These are phyloP conservation scores for Vollenhovia emeryi DNA, from an alignment of 1,140 invertebrate genomes.

Conservation along the genomic window DNA sequence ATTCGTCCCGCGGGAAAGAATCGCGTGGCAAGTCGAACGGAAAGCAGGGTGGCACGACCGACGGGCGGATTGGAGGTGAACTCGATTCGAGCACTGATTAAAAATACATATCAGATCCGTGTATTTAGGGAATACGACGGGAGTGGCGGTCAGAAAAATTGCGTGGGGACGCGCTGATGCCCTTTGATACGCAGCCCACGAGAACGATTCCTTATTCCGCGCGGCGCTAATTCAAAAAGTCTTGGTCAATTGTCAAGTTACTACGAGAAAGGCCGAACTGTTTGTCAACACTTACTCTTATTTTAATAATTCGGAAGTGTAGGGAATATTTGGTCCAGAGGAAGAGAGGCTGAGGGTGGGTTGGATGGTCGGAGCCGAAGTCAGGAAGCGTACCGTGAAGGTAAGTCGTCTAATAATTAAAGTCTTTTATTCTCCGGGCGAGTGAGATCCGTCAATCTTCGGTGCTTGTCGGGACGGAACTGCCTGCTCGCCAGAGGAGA, in stretches of 20 bases:
- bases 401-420: too few relatives aligned
- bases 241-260: neutral
- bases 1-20: conserved; percentile 64
- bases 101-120: conserved; percentile 76
- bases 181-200: neutral
- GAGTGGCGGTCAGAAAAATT: conserved; percentile 43
- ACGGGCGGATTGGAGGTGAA: neutral
- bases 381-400: too few relatives aligned
- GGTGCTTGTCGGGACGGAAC: too few relatives aligned
- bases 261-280: neutral
- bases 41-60: conserved; percentile 13
- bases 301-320: neutral
- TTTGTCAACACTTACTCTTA: neutral
- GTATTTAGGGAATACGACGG: conserved; percentile 72
- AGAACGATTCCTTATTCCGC: neutral
- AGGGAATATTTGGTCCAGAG: too few relatives aligned
- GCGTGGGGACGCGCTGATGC: neutral
- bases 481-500: too few relatives aligned
- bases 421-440: too few relatives aligned
- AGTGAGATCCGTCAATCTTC: too few relatives aligned
- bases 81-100: conserved; percentile 76
- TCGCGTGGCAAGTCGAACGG: conserved; percentile 58
- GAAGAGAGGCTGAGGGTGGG: too few relatives aligned
- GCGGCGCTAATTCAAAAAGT: neutral
- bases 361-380: too few relatives aligned